Evolutionary conservation across 2,888 invertebrate species (phyloP).

Genomic region (Entomobrya multifasciata): DNA sequence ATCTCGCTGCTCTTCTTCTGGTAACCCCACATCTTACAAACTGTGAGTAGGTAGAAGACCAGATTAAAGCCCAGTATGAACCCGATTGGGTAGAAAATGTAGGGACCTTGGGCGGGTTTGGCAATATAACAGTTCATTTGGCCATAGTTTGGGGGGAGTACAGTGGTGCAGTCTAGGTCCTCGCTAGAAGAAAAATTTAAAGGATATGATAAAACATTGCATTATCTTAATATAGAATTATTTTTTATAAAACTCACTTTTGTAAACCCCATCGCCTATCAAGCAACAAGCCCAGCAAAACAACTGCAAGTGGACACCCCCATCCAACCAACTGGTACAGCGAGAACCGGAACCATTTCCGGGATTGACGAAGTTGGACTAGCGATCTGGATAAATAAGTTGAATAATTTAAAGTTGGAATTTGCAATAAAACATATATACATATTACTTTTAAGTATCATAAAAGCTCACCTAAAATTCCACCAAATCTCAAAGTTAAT

Average conservation of each 20-base stretch:
- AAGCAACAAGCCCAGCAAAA: constrained; percentile 54
- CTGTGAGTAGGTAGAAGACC: constrained; percentile 68
- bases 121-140: constrained; percentile 75
- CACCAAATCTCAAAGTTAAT: constrained; percentile 73
- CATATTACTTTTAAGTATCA: no score
- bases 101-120: constrained; percentile 72
- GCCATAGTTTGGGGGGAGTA: constrained; percentile 74
- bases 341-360: constrained; percentile 61
- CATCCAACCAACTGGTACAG: constrained; percentile 59
- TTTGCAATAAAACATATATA: no score
- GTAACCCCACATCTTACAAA: constrained; percentile 72
- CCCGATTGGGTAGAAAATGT: constrained; percentile 70
- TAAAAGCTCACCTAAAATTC: no score
- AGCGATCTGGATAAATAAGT: no score
- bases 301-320: constrained; percentile 52
- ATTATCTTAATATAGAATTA: neutral
- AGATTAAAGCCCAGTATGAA: constrained; percentile 65
- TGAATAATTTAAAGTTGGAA: no score
- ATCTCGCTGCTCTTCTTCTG: constrained; percentile 67
- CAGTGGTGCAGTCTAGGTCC: constrained; percentile 70
- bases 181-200: no score
- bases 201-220: neutral
- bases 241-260: constrained; percentile 55
- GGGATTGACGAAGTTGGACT: constrained; percentile 49
- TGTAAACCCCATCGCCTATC: constrained; percentile 61